phyloP scores from a whole-genome alignment of 2,888 invertebrate species.

The Taphrorychus bicolor region DNA sequence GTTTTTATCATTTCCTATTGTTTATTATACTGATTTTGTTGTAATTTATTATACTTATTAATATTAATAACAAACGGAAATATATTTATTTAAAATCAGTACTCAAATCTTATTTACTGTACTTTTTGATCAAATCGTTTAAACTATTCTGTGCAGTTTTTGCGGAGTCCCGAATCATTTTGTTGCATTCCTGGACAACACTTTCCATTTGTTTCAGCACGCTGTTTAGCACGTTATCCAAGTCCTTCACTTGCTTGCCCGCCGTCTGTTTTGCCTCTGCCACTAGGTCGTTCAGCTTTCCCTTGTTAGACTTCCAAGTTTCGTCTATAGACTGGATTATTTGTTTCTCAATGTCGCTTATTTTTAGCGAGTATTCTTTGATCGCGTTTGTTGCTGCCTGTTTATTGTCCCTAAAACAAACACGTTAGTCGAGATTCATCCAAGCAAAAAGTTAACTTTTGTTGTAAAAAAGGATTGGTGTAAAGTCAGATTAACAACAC shows the following conservation, averaged over 20 bases:
- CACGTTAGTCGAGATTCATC: no score
- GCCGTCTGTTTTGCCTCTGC: not conserved
- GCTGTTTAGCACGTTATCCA: slow-evolving; percentile 11
- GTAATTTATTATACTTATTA: not conserved
- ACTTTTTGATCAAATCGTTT: not conserved
- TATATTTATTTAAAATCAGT: slow-evolving; percentile 38
- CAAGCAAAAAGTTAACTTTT: no score
- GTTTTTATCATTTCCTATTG: no score
- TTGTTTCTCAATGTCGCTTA: slow-evolving; percentile 7
- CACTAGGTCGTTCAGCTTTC: not conserved
- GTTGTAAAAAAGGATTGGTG: no score
- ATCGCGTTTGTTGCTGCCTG: not conserved
- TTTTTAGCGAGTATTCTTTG: not conserved
- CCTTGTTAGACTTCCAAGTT: not conserved
- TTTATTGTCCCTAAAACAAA: slow-evolving; percentile 14
- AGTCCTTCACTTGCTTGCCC: slow-evolving; percentile 10
- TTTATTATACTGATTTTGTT: no score
- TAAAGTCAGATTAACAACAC: no score
- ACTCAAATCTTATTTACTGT: slow-evolving; percentile 18
- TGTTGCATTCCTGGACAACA: slow-evolving; percentile 5
- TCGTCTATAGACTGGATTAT: slow-evolving; percentile 3
- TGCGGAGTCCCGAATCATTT: slow-evolving; percentile 1
- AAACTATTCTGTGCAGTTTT: slow-evolving; percentile 4
- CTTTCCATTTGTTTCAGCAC: slow-evolving; percentile 9
- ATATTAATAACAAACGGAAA: slow-evolving; percentile 30